phyloP scores from a whole-genome alignment of 2,888 invertebrate genomes.

The Chorisops tibialis region DNA sequence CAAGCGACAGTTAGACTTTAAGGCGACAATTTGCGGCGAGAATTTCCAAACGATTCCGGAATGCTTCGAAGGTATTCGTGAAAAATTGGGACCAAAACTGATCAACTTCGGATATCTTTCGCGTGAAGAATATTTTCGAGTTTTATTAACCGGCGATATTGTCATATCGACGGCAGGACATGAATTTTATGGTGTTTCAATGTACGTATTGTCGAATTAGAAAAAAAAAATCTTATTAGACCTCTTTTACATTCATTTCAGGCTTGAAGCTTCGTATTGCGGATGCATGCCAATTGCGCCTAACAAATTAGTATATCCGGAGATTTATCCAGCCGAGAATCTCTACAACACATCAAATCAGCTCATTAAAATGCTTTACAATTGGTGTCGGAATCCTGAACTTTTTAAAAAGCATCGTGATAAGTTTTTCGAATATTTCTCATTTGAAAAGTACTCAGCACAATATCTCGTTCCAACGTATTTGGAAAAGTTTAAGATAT shows the following conservation, averaged over 20 bases:
- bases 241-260: slow-evolving; percentile 39
- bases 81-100: slow-evolving; percentile 53
- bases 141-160: slow-evolving; percentile 59
- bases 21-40: slow-evolving; percentile 61
- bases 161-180: slow-evolving; percentile 71
- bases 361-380: slow-evolving; percentile 56
- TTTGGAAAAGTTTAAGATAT: slow-evolving; percentile 46
- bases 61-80: slow-evolving; percentile 58
- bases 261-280: slow-evolving; percentile 65
- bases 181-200: slow-evolving; percentile 74
- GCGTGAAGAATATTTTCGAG: slow-evolving; percentile 58
- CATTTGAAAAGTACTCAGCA: slow-evolving; percentile 51
- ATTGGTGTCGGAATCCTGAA: slow-evolving; percentile 55
- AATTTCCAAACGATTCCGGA: slow-evolving; percentile 59
- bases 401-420: slow-evolving; percentile 48
- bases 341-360: slow-evolving; percentile 60
- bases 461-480: slow-evolving; percentile 50
- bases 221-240: neutral
- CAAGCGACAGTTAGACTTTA: slow-evolving; percentile 57
- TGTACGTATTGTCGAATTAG: no score
- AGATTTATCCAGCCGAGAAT: slow-evolving; percentile 63
- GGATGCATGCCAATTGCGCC: slow-evolving; percentile 72
- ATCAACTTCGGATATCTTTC: slow-evolving; percentile 60
- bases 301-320: slow-evolving; percentile 67
- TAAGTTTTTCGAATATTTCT: slow-evolving; percentile 47